Evolutionary conservation across 2,888 invertebrate genomes (phyloP).

Genomic region (Beris chalybata): DNA sequence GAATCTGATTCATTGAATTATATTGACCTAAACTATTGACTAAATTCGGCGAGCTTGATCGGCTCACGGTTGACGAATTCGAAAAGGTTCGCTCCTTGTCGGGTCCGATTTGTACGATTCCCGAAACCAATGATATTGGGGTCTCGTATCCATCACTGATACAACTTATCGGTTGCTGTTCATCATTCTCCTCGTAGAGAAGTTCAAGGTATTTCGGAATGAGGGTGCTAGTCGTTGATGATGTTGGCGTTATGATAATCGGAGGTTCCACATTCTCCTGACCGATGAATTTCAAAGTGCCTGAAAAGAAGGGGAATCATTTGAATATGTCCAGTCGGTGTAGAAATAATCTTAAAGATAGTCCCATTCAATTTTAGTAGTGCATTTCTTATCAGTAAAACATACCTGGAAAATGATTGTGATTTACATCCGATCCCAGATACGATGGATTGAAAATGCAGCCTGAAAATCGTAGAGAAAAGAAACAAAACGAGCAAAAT

Average conservation of each 20-base stretch:
- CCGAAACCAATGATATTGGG: conserved; percentile 34
- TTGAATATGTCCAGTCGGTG: neutral
- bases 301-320: conserved; percentile 24
- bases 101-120: neutral
- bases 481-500: conserved; percentile 42
- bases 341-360: neutral
- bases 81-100: conserved; percentile 39
- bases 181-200: conserved; percentile 62
- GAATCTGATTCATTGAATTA: conserved; percentile 34
- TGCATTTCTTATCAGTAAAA: neutral
- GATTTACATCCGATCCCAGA: conserved; percentile 72
- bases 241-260: conserved; percentile 40
- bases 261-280: conserved; percentile 40
- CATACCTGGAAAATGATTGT: conserved; percentile 43
- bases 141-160: conserved; percentile 42
- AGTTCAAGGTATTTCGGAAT: conserved; percentile 68
- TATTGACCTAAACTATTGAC: conserved; percentile 32
- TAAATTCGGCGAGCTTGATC: conserved; percentile 36
- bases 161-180: conserved; percentile 39
- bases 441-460: conserved; percentile 78
- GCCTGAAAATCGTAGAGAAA: conserved; percentile 56
- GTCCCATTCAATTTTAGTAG: conserved; percentile 10
- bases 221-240: conserved; percentile 36
- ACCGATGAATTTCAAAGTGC: conserved; percentile 35
- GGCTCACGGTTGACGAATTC: conserved; percentile 41